Base-by-base conservation (phyloP, 2,797 vertebrate species). In the Crocidura indochinensis region DNA sequence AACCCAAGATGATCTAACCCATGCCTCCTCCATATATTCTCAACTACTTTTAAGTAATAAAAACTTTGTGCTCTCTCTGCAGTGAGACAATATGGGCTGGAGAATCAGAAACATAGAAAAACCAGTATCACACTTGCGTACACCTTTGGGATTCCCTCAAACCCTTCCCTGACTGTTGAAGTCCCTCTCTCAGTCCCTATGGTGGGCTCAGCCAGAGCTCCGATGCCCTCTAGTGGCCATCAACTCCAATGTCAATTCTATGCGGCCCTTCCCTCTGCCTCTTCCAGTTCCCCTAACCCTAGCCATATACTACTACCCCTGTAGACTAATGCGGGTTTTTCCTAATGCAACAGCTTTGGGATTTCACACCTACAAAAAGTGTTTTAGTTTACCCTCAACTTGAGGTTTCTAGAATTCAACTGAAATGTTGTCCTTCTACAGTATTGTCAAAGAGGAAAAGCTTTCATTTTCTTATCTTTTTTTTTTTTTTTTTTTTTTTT, bases 171-270 rank as follows among this genome's bases (percentile, higher is more conserved):
- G 15, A 87, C 60, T 69, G 81, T 74, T 1, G 31, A 74, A 72
- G 62, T 46, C 68, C 1, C 0, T 71, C 31, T 60, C 77, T 1
- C 2, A 47, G 44, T 4, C 83, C 90, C 38, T 1, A 68, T 90
- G 60, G 87, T 94, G 27, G 75, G 56, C 84, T 95, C 94, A 11
- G 72, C 87, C 29, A 44, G 84, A 97, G 87, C 87, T 95, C 79
- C 2, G 38, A 91, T 95, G 93, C 97, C 97, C 97, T 96, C 97
- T 97, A 90, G 97, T 44, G 97, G 56, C 71, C 10, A 10, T 31
- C 44, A 8, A 3, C 47, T 84, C 71, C 38, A 82, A 90, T 20
- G 46, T 71, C 76, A 46, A 19, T 68, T 82, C 69, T 49, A 62
- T 56, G 31, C 17, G 26, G 6, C 46, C 49, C 11, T n/a, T 20